A percentile compares a stretch with the other conserved stretches of the same genome.
Conservation (phyloP, 2,888 invertebrate genomes). For the Hyposoter didymator region DNA sequence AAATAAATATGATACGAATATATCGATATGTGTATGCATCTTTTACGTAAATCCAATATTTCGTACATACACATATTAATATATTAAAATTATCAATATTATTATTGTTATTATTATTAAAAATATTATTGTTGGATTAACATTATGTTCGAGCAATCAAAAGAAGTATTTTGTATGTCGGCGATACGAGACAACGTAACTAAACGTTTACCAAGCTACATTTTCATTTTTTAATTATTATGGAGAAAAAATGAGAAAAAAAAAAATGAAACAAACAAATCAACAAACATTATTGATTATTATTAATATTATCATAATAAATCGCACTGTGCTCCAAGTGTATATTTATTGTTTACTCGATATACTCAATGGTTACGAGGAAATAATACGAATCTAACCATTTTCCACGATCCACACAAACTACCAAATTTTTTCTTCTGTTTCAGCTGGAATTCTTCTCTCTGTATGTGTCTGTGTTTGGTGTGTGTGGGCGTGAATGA, state of each 20-base stretch:
- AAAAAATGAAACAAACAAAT: conserved; percentile 12
- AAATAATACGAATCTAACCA: neutral
- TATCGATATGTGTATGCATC: conserved; percentile 47
- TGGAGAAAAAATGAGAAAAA: neutral
- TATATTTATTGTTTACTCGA: conserved; percentile 70
- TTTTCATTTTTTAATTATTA: conserved; percentile 75
- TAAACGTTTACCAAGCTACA: conserved; percentile 63
- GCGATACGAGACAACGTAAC: conserved; percentile 66
- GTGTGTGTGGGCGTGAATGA: conserved; percentile 31
- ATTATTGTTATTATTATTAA: conserved; percentile 45
- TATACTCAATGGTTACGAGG: conserved; percentile 12
- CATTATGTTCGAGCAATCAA: conserved; percentile 76
- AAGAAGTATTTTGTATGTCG: conserved; percentile 78
- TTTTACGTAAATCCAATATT: neutral
- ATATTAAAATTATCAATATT: conserved; percentile 42
- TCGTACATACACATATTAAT: conserved; percentile 28
- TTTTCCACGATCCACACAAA: neutral
- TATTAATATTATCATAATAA: conserved; percentile 79
- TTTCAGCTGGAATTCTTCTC: conserved; percentile 67
- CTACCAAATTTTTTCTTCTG: conserved; percentile 67
- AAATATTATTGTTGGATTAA: conserved; percentile 71
- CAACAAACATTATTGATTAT: conserved; percentile 49
- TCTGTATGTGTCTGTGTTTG: conserved; percentile 31
- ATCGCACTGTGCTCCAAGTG: conserved; percentile 81
- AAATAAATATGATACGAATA: conserved; percentile 56